Evolutionary conservation across 1,140 invertebrate genomes (phyloP), one percentile per base, ranked within the genome.

Genomic region (Steinernema feltiae): DNA sequence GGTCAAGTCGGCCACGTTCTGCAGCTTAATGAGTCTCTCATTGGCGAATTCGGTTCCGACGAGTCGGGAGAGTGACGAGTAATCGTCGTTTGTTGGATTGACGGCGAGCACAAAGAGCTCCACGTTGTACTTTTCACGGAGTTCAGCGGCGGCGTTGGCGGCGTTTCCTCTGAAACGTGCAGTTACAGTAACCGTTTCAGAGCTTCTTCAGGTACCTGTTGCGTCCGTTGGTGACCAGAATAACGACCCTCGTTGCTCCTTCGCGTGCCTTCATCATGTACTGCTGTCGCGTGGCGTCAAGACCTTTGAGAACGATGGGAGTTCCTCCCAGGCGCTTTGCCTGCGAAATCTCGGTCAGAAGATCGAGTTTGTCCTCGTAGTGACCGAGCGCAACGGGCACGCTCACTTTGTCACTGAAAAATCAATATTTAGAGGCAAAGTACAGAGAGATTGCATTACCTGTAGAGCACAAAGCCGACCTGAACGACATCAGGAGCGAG

Each of bases 341-440:
- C 24, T 83, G 77, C 1, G 46, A 31, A 21, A 82, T 86, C 71
- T 85, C 86, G 71, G 75, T 76, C 2, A 86, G 69, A 31, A 85
- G 74, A 75, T 85, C 84, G 69, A 86, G 79, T 46, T 86, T 85
- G 74, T 85, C 84, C 74, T 85, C 84, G 63, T 85, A 85, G 76
- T 85, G 82, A 30, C 84, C 84, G 17, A 85, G 77, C 1, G 84
- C 84, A 12, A 85, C 81, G 41, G 84, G 84, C n/a, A 85, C 84
- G 30, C 78, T 78, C 12, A 85, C 84, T 41, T 83, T 80, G 70
- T 85, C 84, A 63, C 85, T 86, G 27, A 69, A 83, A 63, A n/a
- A 75, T 53, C 7, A 7, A 73, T 76, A 2, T 31, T 75, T 48
- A 7, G 3, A 73, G 27, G 24, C 48, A 73, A 73, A 27, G 12